Base-by-base conservation (phyloP, 2,888 invertebrate species). In the Malachius bipustulatus region DNA sequence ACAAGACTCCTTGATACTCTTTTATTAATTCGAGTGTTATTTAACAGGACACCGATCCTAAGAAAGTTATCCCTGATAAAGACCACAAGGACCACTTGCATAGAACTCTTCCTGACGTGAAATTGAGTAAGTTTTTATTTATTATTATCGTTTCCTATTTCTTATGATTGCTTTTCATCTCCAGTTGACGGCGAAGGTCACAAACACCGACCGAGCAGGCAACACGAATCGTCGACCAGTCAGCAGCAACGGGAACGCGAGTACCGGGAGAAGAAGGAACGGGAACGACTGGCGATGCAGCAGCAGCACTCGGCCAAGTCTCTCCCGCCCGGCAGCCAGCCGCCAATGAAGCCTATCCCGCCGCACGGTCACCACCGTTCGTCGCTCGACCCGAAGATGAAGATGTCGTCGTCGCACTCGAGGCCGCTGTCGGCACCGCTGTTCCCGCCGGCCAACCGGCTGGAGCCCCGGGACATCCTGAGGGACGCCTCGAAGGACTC, bases 201-300 rank as follows among this genome's bases (percentile, higher is more conserved):
- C 41, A 58, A 60, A 42, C 56, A 59, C 39, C 45, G 60, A 38
- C 47, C 55, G 10, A 47, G 56, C 14, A 44, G 52, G 34, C 54
- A 52, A 8, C 55, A 56, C 32, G 60, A 49, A 42, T 55, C 36
- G 34, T 54, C 38, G 27, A 60, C 36, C 47, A 65, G 15, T 51
- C 61, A 35, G 54, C 64, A 37, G 55, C 66, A 14, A 58, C 69
- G 51, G 15, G 60, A 72, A 47, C 69, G 72, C 36, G 67, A 75
- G 6, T 77, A 78, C 54, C 63, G 75, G 13, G 77, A 78, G 52
- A 75, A 76, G 51, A 66, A 71, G 31, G 69, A 70, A 35, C 61
- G 68, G n/a, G 77, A 78, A 47, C 63, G 74, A 16, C 60, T 73
- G 41, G 73, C 73, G 38, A 71, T 46, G 6, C 50, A 52, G 34